Evolutionary conservation across 2,888 invertebrate genomes (phyloP).

Genomic region (Taphrorychus bicolor): DNA sequence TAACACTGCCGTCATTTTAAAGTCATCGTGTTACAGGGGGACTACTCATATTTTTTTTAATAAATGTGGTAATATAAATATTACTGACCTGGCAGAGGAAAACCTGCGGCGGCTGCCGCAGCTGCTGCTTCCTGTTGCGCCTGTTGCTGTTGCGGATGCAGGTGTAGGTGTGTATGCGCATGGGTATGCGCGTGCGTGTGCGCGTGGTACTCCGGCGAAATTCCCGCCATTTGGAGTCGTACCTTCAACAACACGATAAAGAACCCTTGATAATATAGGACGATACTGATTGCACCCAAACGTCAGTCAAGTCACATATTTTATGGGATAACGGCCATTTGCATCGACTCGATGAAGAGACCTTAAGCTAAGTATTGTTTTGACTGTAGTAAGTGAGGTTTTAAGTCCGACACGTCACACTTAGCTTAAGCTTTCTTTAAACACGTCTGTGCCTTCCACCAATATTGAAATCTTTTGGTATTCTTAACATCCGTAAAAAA

Average conservation of each 20-base stretch:
- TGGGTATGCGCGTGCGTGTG: constrained; percentile 93
- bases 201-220: constrained; percentile 87
- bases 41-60: neutral
- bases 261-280: constrained; percentile 41
- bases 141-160: constrained; percentile 80
- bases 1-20: too few relatives aligned
- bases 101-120: constrained; percentile 65
- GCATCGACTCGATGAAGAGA: too few relatives aligned
- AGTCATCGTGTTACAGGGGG: too few relatives aligned
- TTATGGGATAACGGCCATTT: too few relatives aligned
- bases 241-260: constrained; percentile 55
- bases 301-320: too few relatives aligned
- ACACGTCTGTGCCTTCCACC: too few relatives aligned
- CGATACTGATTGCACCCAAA: constrained; percentile 19
- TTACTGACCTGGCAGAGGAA: constrained; percentile 64
- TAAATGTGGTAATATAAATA: neutral
- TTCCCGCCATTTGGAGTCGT: constrained; percentile 91
- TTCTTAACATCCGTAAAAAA: too few relatives aligned
- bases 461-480: too few relatives aligned
- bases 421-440: too few relatives aligned
- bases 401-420: too few relatives aligned
- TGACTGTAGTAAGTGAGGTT: too few relatives aligned
- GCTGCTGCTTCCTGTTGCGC: constrained; percentile 70
- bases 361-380: too few relatives aligned
- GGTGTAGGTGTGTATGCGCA: constrained; percentile 88